Conservation (phyloP, 2,888 invertebrate species). For the Habrosyne pyritoides region DNA sequence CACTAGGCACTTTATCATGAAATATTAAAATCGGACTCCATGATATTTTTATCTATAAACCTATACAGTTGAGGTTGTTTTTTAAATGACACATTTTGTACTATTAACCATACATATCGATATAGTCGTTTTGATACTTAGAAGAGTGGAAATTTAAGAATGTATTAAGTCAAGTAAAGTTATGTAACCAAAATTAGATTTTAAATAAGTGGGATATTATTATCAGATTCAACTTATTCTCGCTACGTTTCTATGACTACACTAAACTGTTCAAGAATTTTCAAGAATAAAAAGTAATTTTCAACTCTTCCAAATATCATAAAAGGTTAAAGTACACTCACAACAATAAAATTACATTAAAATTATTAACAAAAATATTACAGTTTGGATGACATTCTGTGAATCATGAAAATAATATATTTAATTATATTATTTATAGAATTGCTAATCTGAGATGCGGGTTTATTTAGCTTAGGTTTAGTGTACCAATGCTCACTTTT, state of each 20-base stretch:
- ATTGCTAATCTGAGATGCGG: conserved; percentile 18
- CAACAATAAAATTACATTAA: neutral
- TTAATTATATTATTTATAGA: conserved; percentile 12
- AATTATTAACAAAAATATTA: conserved; percentile 15
- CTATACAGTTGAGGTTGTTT: neutral
- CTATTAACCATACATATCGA: neutral
- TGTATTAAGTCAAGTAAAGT: too few relatives aligned
- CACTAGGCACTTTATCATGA: conserved; percentile 4
- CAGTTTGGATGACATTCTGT: conserved; percentile 9
- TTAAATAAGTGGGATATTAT: too few relatives aligned
- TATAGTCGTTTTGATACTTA: neutral
- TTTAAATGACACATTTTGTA: neutral
- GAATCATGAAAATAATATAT: neutral
- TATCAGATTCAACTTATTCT: too few relatives aligned
- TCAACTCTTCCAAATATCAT: neutral
- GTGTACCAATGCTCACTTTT: neutral
- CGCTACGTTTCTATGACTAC: too few relatives aligned
- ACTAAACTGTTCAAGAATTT: too few relatives aligned
- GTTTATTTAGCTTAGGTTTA: neutral
- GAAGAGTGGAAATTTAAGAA: neutral
- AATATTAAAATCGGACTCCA: conserved; percentile 8
- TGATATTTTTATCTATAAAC: neutral
- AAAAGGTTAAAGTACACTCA: neutral
- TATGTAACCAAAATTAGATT: too few relatives aligned
- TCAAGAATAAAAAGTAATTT: too few relatives aligned